Percentiles rank a stretch among this genome's conserved stretches.
Evolutionary conservation across 2,113 vertebrate genomes (phyloP).

Genomic region (Rhinichthys klamathensis): DNA sequence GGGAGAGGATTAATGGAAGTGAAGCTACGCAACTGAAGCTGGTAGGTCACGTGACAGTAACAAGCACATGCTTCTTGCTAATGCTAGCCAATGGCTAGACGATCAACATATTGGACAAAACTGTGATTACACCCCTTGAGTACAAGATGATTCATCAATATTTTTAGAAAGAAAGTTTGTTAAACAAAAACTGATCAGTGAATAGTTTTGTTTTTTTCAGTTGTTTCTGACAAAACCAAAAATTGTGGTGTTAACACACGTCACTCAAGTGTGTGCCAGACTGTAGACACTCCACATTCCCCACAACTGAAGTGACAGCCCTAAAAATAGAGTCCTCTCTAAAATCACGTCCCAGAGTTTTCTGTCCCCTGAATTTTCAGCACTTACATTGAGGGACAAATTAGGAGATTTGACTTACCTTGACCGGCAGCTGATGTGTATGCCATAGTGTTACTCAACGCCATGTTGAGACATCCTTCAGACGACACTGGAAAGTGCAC

Average conservation of each 20-base stretch:
- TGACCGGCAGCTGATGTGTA: constrained; percentile 69
- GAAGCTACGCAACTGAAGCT: too few relatives aligned
- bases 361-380: neutral
- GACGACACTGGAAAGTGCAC: constrained; percentile 67
- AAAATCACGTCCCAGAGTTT: constrained; percentile 44
- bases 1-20: too few relatives aligned
- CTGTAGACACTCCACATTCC: constrained; percentile 2
- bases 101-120: neutral
- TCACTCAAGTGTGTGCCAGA: neutral
- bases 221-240: neutral
- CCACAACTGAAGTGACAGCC: neutral
- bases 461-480: constrained; percentile 69
- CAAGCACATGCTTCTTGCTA: neutral
- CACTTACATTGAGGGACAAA: neutral
- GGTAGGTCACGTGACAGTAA: too few relatives aligned
- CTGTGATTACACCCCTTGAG: neutral
- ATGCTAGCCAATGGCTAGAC: neutral
- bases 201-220: neutral
- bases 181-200: neutral
- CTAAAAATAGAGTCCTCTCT: constrained; percentile 61
- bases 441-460: constrained; percentile 65
- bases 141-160: neutral
- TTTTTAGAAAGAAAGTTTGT: neutral
- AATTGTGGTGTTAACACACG: neutral
- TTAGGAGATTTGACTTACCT: constrained; percentile 65